A percentile compares a stretch with the other conserved stretches of the same genome.
Conservation (phyloP, 2,797 vertebrate genomes). For the Paramormyrops hopkinsi region DNA sequence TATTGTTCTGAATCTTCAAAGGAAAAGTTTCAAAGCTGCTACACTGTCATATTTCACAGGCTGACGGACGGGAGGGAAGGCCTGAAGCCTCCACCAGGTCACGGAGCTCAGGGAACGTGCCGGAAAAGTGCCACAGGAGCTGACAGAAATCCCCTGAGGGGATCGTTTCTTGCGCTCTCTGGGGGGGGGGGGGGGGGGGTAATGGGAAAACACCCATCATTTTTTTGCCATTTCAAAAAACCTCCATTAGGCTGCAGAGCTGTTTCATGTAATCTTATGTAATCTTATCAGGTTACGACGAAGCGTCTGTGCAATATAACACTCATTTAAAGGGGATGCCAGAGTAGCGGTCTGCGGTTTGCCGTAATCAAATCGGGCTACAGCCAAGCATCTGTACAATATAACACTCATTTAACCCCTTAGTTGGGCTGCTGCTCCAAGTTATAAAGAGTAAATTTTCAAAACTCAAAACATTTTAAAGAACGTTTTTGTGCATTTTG, state of each 20-base stretch:
- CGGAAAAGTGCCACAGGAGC: not conserved
- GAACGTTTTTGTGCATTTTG: no score
- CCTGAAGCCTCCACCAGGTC: not conserved
- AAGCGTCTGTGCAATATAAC: not conserved
- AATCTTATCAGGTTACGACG: not conserved
- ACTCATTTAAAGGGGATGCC: not conserved
- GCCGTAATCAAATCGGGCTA: not conserved
- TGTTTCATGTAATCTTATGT: not conserved
- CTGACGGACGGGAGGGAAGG: not conserved
- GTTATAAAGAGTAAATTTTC: not conserved
- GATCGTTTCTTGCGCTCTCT: not conserved
- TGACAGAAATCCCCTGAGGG: not conserved
- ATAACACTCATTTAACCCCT: not conserved
- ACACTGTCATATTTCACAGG: not conserved
- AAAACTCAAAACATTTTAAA: not conserved
- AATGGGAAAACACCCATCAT: not conserved
- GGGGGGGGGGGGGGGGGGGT: not conserved
- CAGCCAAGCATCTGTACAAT: not conserved
- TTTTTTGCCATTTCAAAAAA: not conserved
- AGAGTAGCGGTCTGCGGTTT: not conserved
- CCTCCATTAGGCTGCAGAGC: not conserved
- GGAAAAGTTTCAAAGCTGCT: not conserved
- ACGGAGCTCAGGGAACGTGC: not conserved
- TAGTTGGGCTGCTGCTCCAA: not conserved
- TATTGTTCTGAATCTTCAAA: not conserved